These are phyloP conservation scores for Gymnopithys bicolor DNA, from an alignment of 2,797 vertebrate genomes.

Conservation along the genomic window DNA sequence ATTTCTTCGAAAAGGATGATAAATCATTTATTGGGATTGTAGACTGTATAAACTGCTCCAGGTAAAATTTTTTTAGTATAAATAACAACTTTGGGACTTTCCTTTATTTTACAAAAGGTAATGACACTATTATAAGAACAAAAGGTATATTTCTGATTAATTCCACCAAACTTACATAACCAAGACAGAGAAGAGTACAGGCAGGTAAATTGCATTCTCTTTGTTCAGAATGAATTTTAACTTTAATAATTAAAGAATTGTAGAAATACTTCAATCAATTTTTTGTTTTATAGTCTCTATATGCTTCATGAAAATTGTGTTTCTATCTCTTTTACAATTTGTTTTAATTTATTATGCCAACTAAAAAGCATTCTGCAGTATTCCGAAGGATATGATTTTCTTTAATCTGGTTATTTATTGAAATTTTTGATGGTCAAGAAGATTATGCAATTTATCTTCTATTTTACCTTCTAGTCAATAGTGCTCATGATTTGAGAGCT, in stretches of 20 bases:
- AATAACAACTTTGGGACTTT: neutral
- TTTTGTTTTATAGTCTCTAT: neutral
- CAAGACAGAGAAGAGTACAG: neutral
- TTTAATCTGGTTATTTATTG: neutral
- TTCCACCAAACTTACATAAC: neutral
- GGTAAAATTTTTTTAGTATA: constrained; percentile 77
- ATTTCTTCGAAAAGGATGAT: constrained; percentile 95
- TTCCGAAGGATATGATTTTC: neutral
- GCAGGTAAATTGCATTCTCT: neutral
- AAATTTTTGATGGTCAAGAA: neutral
- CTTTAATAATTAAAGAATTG: neutral
- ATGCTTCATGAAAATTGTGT: neutral
- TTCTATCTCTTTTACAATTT: neutral
- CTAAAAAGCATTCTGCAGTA: neutral
- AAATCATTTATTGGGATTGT: constrained; percentile 91
- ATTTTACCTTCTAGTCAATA: neutral
- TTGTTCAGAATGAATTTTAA: neutral
- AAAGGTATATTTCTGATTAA: neutral
- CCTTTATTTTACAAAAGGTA: neutral
- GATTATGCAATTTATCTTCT: neutral
- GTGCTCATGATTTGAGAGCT: neutral
- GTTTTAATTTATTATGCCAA: neutral
- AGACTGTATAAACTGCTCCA: constrained; percentile 97
- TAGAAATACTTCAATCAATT: neutral
- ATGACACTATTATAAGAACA: neutral